Evolutionary conservation across 1,140 invertebrate species (phyloP), one percentile per base, ranked within the genome.

Genomic region (Metopolophium dirhodum): DNA sequence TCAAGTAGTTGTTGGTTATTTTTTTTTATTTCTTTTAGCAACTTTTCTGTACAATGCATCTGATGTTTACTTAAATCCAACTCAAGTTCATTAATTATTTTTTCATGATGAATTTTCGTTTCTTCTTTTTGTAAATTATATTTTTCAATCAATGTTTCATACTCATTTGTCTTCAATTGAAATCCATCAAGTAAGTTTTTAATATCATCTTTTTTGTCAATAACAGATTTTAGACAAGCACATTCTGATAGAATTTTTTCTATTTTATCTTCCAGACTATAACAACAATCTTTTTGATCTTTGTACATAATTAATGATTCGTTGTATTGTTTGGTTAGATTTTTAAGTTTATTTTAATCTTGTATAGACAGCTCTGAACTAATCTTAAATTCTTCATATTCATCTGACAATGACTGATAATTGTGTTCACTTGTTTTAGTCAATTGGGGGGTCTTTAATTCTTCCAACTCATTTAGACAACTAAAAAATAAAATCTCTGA

Each of bases 171-270:
- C 26, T 93, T 93, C 22, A 61, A 41, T 49, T 85, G 8, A n/a
- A 86, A 23, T 54, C 57, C 18, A 30, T 93, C 47, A 26, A 86
- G 11, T 54, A 93, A 86, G 26, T 51, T 93, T 45, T 86, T 54
- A 20, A 93, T 86, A 86, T 85, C 47, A 85, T 93, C 91, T 93
- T 93, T 93, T 54, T 93, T 54, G 41, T 86, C 91, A 18, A 93
- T 47, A 86, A 93, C 14, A 85, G 82, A 47, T 86, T 93, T 85
- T 26, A 93, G 14, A 45, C 51, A 93, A 57, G 8, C 26, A 45
- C 47, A 83, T 85, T 93, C 82, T 20, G 77, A 93, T 57, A 86
- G 91, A 54, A 83, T 41, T 37, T 93, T 83, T 41, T 37, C 47
- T 41, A 93, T 41, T 93, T 93, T 47, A 41, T 20, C 41, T 86